Evolutionary conservation across 64 coral and sea anemone genomes (phyloP).

Genomic region (Montipora capricornis): DNA sequence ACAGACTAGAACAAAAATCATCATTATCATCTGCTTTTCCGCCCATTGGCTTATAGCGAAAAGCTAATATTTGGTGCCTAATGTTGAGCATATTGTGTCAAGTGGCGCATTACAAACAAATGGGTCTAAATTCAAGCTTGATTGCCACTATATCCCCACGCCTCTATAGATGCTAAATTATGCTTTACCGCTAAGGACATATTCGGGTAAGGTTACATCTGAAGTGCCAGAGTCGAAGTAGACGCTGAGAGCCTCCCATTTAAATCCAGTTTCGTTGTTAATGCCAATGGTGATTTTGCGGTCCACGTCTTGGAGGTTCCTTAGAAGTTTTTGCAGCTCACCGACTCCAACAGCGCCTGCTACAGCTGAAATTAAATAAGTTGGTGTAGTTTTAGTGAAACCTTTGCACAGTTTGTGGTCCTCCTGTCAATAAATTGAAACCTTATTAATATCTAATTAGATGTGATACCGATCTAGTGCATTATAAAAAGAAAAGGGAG

Average conservation of each 20-base stretch:
- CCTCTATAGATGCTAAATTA: not conserved
- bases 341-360: not conserved
- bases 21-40: too few relatives aligned
- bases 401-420: not conserved
- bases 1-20: too few relatives aligned
- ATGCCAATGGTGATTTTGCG: constrained; percentile 42
- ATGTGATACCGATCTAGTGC: not conserved
- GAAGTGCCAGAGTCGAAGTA: constrained; percentile 46
- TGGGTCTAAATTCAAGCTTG: not conserved
- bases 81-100: not conserved
- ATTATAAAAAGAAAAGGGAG: not conserved
- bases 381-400: not conserved
- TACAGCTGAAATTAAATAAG: not conserved
- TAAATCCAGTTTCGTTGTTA: not conserved
- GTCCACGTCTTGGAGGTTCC: not conserved
- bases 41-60: too few relatives aligned
- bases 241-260: not conserved
- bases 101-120: not conserved
- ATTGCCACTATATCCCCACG: not conserved
- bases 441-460: not conserved
- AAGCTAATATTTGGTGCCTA: too few relatives aligned
- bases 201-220: not conserved
- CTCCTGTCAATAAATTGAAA: not conserved
- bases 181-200: not conserved
- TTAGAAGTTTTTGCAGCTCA: not conserved